Evolutionary conservation across 2,888 invertebrate genomes (phyloP).

Genomic region (Criorhina ranunculi): DNA sequence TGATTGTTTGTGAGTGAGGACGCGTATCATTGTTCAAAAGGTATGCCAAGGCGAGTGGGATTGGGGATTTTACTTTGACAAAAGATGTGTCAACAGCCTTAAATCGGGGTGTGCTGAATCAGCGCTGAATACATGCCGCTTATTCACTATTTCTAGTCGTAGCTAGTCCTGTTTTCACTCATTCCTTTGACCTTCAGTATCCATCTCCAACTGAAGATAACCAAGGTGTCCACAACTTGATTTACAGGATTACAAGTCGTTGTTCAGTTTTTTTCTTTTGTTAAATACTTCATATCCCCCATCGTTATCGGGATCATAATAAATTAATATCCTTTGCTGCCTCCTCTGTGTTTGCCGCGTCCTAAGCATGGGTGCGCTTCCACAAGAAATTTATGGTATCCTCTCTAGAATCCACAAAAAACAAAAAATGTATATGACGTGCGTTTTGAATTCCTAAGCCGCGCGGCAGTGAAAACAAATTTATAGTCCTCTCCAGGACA

Average conservation of each 20-base stretch:
- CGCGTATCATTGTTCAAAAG: conserved; percentile 9
- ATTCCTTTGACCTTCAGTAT: background rate
- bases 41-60: background rate
- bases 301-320: conserved; percentile 62
- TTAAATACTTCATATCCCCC: conserved; percentile 15
- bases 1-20: conserved; percentile 13
- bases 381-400: conserved; percentile 32
- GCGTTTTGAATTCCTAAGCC: conserved; percentile 61
- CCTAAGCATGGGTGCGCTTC: background rate
- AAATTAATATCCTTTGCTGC: conserved; percentile 41
- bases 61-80: background rate
- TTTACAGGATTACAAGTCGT: conserved; percentile 8
- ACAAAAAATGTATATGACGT: conserved; percentile 55
- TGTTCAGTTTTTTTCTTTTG: background rate
- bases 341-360: background rate
- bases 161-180: background rate
- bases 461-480: conserved; percentile 17
- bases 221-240: conserved; percentile 7
- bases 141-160: background rate
- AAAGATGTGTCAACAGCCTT: conserved; percentile 5
- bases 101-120: conserved; percentile 24
- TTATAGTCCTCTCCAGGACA: conserved; percentile 40
- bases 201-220: no score
- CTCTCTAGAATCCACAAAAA: background rate
- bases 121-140: background rate